Conservation (phyloP, 2,797 vertebrate species). For the Eidolon dupreanum region DNA sequence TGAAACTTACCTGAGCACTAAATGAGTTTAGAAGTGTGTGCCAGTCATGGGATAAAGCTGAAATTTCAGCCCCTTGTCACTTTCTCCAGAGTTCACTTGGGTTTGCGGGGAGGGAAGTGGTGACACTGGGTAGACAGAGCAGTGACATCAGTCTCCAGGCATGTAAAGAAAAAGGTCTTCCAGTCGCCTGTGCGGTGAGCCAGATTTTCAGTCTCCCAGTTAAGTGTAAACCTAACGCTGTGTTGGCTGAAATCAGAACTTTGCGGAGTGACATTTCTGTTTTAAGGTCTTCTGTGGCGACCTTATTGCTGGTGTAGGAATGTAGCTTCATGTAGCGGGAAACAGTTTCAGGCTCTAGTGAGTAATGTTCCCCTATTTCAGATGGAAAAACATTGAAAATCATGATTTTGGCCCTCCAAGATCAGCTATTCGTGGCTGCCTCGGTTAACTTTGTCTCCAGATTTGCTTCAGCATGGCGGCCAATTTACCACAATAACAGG, state of each 20-base stretch:
- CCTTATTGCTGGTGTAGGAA: constrained; percentile 52
- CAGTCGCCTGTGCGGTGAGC: not conserved
- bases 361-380: constrained; percentile 60
- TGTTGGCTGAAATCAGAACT: constrained; percentile 54
- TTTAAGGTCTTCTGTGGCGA: constrained; percentile 56
- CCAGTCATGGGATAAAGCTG: not conserved
- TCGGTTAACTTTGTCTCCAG: not conserved
- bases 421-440: constrained; percentile 2
- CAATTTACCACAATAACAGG: not conserved
- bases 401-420: constrained; percentile 25
- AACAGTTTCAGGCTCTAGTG: constrained; percentile 12
- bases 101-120: constrained; percentile 14
- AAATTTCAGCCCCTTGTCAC: constrained; percentile 36
- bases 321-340: constrained; percentile 45
- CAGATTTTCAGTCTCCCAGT: constrained; percentile 41
- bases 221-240: constrained; percentile 45
- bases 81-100: constrained; percentile 15
- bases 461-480: not conserved
- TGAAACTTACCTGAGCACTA: not conserved
- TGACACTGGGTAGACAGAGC: not conserved
- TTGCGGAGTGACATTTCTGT: constrained; percentile 69
- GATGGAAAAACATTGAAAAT: constrained; percentile 64
- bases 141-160: constrained; percentile 55
- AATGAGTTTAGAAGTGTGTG: not conserved
- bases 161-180: constrained; percentile 1